phyloP scores from a whole-genome alignment of 2,797 vertebrate genomes.

The Mycteria americana region DNA sequence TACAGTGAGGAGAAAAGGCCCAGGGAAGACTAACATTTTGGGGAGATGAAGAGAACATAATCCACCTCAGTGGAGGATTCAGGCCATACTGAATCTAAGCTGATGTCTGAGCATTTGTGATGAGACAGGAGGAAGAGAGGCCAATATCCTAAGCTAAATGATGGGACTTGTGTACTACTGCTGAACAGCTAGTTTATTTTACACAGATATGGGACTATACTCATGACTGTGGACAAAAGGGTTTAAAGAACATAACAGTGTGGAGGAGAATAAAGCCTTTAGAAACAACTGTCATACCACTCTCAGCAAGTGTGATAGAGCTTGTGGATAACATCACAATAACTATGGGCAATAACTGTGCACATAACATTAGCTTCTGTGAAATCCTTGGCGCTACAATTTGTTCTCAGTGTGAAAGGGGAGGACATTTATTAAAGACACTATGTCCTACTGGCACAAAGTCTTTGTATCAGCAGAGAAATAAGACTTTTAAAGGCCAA shows the following conservation, averaged over 20 bases:
- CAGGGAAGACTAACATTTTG: not conserved
- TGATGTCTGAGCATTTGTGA: not conserved
- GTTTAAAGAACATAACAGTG: not conserved
- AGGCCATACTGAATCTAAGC: not conserved
- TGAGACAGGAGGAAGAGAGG: not conserved
- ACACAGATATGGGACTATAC: not conserved
- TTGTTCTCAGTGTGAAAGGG: not conserved
- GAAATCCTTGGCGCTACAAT: not conserved
- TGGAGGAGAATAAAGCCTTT: not conserved
- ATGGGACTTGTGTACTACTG: rapidly evolving
- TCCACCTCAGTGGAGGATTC: not conserved
- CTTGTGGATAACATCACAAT: not conserved
- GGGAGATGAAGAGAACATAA: not conserved
- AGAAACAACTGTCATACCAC: not conserved
- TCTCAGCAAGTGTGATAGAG: not conserved
- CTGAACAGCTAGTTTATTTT: not conserved
- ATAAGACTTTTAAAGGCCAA: not conserved
- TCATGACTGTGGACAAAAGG: not conserved
- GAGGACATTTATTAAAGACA: not conserved
- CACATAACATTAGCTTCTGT: not conserved
- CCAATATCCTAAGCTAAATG: not conserved
- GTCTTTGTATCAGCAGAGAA: not conserved
- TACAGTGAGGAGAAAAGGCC: not conserved
- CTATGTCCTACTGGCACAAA: not conserved
- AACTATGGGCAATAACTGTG: not conserved